phyloP scores from a whole-genome alignment of 2,888 invertebrate genomes.

The Acleris laterana region DNA sequence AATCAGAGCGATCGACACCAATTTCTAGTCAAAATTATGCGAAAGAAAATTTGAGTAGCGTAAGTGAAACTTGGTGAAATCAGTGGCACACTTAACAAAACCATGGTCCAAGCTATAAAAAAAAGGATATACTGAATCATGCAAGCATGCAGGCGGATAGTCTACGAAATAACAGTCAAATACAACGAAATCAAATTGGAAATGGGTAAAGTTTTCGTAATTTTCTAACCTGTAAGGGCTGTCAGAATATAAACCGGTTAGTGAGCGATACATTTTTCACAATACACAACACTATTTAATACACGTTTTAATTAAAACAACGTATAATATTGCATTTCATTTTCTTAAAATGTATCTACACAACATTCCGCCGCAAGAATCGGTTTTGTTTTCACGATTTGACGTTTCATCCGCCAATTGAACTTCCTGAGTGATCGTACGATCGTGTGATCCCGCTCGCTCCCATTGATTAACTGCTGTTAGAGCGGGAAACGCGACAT shows the following conservation, averaged over 20 bases:
- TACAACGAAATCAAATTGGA: conserved; percentile 34
- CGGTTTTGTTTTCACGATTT: conserved; percentile 65
- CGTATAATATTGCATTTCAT: conserved; percentile 42
- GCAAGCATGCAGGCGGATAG: conserved; percentile 44
- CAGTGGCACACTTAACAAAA: conserved; percentile 38
- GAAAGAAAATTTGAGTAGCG: conserved; percentile 7
- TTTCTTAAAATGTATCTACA: conserved; percentile 46
- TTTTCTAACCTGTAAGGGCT: conserved; percentile 75
- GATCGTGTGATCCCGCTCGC: conserved; percentile 62
- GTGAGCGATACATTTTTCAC: conserved; percentile 69
- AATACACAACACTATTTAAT: conserved; percentile 49
- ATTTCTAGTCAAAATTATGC: conserved; percentile 6
- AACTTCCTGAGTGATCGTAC: conserved; percentile 73
- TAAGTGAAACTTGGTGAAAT: conserved; percentile 53
- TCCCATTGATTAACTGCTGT: conserved; percentile 42
- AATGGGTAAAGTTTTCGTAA: conserved; percentile 29
- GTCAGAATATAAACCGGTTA: conserved; percentile 76
- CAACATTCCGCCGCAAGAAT: conserved; percentile 58
- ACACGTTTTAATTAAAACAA: conserved; percentile 41
- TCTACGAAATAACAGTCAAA: conserved; percentile 2
- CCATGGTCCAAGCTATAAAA: not conserved
- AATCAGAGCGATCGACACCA: not conserved
- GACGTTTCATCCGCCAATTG: conserved; percentile 64
- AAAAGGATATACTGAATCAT: conserved; percentile 2
- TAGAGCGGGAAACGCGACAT: conserved; percentile 49